Evolutionary conservation across 2,888 invertebrate genomes (phyloP).

Genomic region (Oscheius onirici): DNA sequence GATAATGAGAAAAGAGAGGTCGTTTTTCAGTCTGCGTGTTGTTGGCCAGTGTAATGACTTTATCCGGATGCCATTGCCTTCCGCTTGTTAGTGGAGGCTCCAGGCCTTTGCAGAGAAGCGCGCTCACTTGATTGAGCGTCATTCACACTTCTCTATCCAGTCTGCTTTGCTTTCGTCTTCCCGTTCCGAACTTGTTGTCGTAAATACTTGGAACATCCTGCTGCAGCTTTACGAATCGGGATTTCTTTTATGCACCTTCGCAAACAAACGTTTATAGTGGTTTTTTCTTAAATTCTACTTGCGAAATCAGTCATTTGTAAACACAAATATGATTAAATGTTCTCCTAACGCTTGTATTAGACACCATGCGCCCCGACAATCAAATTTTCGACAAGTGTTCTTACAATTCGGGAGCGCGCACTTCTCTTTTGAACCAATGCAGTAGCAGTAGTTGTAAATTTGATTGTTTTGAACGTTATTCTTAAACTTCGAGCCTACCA

Average conservation of each 20-base stretch:
- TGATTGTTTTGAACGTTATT: too few species aligned
- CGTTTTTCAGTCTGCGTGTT: constrained; percentile 20
- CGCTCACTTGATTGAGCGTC: constrained; percentile 27
- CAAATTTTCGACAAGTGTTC: too few species aligned
- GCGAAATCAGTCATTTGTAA: too few species aligned
- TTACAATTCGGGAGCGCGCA: too few species aligned
- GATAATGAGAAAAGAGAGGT: neutral
- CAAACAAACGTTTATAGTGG: too few species aligned
- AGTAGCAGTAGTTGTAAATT: too few species aligned
- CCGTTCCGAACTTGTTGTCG: neutral
- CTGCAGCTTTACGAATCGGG: neutral
- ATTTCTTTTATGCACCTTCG: too few species aligned
- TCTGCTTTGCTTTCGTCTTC: constrained; percentile 7
- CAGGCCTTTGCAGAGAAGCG: neutral
- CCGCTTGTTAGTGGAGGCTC: constrained; percentile 25
- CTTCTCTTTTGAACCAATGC: neutral
- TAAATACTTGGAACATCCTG: neutral
- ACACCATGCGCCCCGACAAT: too few species aligned
- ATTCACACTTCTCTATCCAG: constrained; percentile 22
- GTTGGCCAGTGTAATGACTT: constrained; percentile 31
- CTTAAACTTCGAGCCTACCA: too few species aligned
- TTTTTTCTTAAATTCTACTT: too few species aligned
- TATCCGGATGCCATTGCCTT: constrained; percentile 33
- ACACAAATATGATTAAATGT: too few species aligned
- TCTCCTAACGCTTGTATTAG: too few species aligned